These are phyloP conservation scores for Erpetoichthys calabaricus DNA, from an alignment of 2,797 vertebrate genomes.

Conservation along the genomic window DNA sequence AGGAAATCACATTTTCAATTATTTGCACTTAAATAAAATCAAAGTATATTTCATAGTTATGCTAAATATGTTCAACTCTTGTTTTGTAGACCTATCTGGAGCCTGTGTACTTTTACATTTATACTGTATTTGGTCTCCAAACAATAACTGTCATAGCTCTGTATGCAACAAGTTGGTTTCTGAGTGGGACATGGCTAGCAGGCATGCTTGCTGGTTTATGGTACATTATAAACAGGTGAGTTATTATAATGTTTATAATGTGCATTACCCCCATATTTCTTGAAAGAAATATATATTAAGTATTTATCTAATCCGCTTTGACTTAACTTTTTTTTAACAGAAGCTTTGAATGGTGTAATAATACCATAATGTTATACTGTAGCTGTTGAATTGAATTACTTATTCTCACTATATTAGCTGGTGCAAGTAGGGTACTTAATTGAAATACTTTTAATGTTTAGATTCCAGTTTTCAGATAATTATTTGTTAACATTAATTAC, in stretches of 20 bases:
- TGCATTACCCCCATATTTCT: neutral
- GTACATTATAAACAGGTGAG: conserved; percentile 91
- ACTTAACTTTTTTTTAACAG: no score
- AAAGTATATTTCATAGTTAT: neutral
- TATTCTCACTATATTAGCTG: no score
- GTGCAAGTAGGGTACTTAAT: no score
- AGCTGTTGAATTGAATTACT: no score
- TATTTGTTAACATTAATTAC: no score
- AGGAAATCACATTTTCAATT: no score
- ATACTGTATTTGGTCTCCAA: conserved; percentile 89
- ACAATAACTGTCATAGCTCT: conserved; percentile 79
- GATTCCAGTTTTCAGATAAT: no score
- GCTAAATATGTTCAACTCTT: conserved; percentile 9
- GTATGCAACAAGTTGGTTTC: conserved; percentile 85
- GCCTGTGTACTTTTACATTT: conserved; percentile 97
- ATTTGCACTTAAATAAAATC: neutral
- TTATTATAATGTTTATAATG: conserved; percentile 7
- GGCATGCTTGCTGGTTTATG: conserved; percentile 72
- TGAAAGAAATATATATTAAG: no score
- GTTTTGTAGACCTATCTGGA: conserved; percentile 72
- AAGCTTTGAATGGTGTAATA: no score
- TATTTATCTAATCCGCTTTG: no score
- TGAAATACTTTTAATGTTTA: no score
- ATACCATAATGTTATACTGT: no score
- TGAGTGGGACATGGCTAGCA: conserved; percentile 85